A percentile compares a stretch with the other conserved stretches of the same genome.
Evolutionary conservation across 2,797 vertebrate species (phyloP).

Genomic region (Nyctalus aviator): DNA sequence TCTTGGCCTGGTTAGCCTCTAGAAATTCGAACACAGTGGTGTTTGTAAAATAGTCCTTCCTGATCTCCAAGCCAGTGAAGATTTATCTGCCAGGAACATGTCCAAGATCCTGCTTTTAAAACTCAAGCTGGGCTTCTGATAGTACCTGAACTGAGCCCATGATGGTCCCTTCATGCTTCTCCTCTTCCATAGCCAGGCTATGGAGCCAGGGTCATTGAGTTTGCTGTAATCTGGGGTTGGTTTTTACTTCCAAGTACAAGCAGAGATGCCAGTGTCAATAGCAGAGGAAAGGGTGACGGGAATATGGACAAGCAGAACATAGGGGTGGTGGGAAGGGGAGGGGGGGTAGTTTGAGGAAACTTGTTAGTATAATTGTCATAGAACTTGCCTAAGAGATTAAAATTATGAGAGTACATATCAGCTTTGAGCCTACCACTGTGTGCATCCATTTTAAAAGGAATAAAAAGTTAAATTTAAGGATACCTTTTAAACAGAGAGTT

Average conservation of each 20-base stretch:
- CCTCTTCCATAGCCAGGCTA: not conserved
- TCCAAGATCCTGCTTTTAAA: slow-evolving; percentile 59
- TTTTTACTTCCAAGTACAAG: slow-evolving; percentile 70
- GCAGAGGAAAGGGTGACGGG: slow-evolving; percentile 50
- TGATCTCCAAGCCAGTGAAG: slow-evolving; percentile 74
- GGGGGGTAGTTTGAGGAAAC: slow-evolving; percentile 44
- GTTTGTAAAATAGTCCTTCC: slow-evolving; percentile 90
- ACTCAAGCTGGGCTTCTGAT: slow-evolving; percentile 68
- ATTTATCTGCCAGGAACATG: slow-evolving; percentile 61
- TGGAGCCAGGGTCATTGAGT: slow-evolving; percentile 54
- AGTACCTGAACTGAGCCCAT: slow-evolving; percentile 67
- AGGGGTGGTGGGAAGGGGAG: not conserved
- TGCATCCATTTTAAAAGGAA: slow-evolving; percentile 23
- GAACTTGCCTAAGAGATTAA: slow-evolving; percentile 68
- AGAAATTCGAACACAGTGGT: slow-evolving; percentile 90
- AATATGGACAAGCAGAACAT: slow-evolving; percentile 59
- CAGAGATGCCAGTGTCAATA: slow-evolving; percentile 58
- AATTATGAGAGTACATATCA: slow-evolving; percentile 57
- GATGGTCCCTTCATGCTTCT: slow-evolving; percentile 39
- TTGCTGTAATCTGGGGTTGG: slow-evolving; percentile 65
- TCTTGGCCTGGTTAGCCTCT: slow-evolving; percentile 93
- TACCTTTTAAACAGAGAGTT: slow-evolving; percentile 6
- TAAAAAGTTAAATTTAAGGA: slow-evolving; percentile 42
- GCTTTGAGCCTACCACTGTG: slow-evolving; percentile 59
- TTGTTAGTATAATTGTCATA: slow-evolving; percentile 61